Conservation (phyloP, 2,888 invertebrate genomes). For the Noctua pronuba region DNA sequence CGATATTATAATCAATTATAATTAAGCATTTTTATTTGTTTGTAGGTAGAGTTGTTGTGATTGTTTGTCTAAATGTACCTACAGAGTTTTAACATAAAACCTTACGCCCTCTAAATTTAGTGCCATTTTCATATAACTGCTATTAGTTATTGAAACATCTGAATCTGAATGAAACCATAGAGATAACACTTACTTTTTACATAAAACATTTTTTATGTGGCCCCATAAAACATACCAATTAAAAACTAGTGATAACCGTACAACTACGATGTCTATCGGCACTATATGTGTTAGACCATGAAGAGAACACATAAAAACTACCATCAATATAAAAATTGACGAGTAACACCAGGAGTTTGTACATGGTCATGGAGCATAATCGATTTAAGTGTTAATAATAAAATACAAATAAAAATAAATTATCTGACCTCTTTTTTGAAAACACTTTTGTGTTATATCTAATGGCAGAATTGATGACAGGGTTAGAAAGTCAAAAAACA, state of each 20-base stretch:
- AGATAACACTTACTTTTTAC: not conserved
- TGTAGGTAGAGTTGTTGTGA: not conserved
- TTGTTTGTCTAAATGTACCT: too few relatives aligned
- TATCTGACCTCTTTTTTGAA: not conserved
- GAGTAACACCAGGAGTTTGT: conserved; percentile 30
- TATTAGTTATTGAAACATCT: not conserved
- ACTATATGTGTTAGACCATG: conserved; percentile 5
- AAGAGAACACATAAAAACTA: not conserved
- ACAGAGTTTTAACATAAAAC: not conserved
- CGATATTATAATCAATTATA: not conserved
- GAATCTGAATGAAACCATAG: not conserved
- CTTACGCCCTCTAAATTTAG: not conserved
- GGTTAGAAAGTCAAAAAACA: not conserved
- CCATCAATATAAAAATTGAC: conserved; percentile 20
- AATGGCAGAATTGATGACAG: not conserved
- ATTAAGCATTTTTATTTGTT: not conserved
- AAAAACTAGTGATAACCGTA: not conserved
- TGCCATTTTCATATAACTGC: not conserved
- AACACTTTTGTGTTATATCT: not conserved
- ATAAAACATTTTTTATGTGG: not conserved
- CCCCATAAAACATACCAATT: not conserved
- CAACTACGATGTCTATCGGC: not conserved
- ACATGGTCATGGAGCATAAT: conserved; percentile 2
- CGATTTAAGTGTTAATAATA: not conserved
- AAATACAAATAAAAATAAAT: not conserved